These are phyloP conservation scores for Tanypteryx hageni DNA, from an alignment of 2,888 invertebrate species.

Conservation along the genomic window DNA sequence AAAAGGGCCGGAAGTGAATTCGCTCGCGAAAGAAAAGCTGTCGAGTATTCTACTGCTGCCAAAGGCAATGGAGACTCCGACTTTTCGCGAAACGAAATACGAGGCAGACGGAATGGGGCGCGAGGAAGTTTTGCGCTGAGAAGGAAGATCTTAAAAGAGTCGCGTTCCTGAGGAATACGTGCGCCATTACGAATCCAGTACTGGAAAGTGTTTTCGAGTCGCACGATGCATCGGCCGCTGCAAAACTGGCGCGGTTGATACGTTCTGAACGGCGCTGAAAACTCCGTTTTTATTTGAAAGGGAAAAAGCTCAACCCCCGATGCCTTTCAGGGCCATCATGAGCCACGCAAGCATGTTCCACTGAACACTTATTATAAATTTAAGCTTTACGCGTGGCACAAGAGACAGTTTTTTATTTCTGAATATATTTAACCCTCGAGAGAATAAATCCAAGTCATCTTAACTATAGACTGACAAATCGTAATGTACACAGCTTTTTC, in stretches of 20 bases:
- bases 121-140: slow-evolving; percentile 1
- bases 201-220: neutral
- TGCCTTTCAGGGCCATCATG: neutral
- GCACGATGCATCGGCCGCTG: neutral
- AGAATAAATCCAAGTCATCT: too few relatives aligned
- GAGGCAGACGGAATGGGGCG: slow-evolving; percentile 6
- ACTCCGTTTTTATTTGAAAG: neutral
- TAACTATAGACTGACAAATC: too few relatives aligned
- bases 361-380: neutral
- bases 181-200: neutral
- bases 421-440: neutral
- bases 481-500: too few relatives aligned
- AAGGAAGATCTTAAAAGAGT: neutral
- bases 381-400: neutral
- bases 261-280: neutral
- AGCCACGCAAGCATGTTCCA: neutral
- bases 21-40: slow-evolving; percentile 57
- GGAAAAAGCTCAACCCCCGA: neutral
- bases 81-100: slow-evolving; percentile 44
- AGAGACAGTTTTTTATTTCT: neutral
- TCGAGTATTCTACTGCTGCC: slow-evolving; percentile 30
- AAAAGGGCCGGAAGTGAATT: slow-evolving; percentile 59
- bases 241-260: neutral
- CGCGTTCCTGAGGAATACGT: neutral
- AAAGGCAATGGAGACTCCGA: neutral